Evolutionary conservation across 2,888 invertebrate species (phyloP).

Genomic region (Coelopa pilipes): DNA sequence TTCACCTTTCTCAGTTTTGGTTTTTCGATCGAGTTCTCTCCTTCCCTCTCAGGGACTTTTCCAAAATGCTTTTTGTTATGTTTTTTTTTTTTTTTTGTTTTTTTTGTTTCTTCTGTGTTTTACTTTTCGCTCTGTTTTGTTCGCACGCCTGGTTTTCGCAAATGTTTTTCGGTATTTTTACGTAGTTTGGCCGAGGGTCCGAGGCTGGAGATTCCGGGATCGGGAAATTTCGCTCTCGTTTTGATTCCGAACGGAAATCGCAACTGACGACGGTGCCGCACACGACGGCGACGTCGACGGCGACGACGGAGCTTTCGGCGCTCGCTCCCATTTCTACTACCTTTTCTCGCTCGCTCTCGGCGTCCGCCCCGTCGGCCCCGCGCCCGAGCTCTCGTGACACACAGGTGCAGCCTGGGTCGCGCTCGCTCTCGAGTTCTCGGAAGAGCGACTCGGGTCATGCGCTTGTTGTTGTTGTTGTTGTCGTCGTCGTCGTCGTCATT

Average conservation of each 20-base stretch:
- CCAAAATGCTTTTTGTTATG: neutral
- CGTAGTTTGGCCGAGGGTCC: neutral
- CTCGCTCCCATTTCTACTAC: slow-evolving; percentile 12
- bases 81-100: neutral
- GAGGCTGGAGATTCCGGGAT: neutral
- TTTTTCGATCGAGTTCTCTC: no score
- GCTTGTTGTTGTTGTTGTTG: slow-evolving; percentile 6
- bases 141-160: no score
- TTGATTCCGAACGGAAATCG: slow-evolving; percentile 51
- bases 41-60: neutral
- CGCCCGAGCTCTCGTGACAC: no score
- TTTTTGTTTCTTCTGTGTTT: slow-evolving; percentile 8
- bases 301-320: neutral
- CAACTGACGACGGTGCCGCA: slow-evolving; percentile 46
- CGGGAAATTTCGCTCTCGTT: slow-evolving; percentile 22
- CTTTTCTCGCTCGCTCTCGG: neutral
- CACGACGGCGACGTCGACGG: slow-evolving; percentile 20
- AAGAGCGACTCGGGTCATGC: neutral
- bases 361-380: neutral
- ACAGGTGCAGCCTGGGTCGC: neutral
- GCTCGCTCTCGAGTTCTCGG: slow-evolving; percentile 1
- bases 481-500: slow-evolving; percentile 19
- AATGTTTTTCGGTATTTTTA: neutral
- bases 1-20: no score
- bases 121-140: no score